Percentiles rank a stretch among this genome's conserved stretches.
Conservation (phyloP, 53 echinoderm and acorn worm species). For the Arbacia lixula region DNA sequence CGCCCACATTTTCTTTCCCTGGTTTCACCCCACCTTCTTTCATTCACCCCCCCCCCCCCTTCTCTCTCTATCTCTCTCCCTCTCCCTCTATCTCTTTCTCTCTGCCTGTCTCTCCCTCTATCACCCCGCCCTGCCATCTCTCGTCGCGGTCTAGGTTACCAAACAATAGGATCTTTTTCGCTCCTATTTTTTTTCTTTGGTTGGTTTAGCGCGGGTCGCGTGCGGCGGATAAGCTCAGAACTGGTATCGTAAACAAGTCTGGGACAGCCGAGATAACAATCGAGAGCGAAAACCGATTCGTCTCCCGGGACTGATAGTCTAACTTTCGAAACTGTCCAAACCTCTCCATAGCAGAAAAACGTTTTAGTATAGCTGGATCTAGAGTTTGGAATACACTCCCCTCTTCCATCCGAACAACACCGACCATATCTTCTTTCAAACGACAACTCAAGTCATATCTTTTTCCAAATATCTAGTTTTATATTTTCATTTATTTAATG, state of each 20-base stretch:
- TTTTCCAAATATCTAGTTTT: too few species aligned
- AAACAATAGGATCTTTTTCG: background rate
- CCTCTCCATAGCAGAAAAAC: too few species aligned
- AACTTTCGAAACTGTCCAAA: too few species aligned
- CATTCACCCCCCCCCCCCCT: background rate
- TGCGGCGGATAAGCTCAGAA: conserved; percentile 4
- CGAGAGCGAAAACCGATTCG: background rate
- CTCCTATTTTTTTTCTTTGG: background rate
- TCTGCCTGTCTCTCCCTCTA: background rate
- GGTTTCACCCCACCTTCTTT: background rate
- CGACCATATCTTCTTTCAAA: too few species aligned
- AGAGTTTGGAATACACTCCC: too few species aligned
- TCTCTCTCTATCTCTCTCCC: background rate
- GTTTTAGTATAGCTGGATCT: too few species aligned
- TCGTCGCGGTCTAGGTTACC: background rate
- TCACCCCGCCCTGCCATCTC: background rate
- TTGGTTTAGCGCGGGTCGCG: background rate
- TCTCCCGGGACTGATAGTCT: too few species aligned
- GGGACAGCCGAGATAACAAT: conserved; percentile 9
- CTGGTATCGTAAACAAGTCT: conserved; percentile 31
- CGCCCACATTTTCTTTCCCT: background rate
- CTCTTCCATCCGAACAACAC: too few species aligned
- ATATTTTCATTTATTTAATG: too few species aligned
- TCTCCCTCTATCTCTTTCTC: background rate
- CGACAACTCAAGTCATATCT: too few species aligned